phyloP scores from a whole-genome alignment of 2,888 invertebrate genomes.

The Chironomus tentans region DNA sequence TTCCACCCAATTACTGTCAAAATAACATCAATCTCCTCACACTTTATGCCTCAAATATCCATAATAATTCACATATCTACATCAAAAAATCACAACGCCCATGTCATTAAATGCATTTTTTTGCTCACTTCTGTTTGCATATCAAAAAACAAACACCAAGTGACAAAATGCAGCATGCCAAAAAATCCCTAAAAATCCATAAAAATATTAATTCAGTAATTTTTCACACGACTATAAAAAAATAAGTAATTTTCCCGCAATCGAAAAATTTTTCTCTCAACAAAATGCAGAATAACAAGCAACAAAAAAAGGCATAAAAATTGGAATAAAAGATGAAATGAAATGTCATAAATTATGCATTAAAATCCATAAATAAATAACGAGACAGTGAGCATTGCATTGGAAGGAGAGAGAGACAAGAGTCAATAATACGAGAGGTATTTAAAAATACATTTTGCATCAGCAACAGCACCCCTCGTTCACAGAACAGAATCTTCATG shows the following conservation, averaged over 20 bases:
- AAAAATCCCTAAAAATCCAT: background rate
- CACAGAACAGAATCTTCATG: too few species aligned
- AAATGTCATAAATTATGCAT: slow-evolving; percentile 9
- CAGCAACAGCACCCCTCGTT: background rate
- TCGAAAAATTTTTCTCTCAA: background rate
- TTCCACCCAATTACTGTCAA: too few species aligned
- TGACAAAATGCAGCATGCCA: background rate
- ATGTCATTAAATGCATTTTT: too few species aligned
- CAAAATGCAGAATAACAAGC: too few species aligned
- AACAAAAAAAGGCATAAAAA: too few species aligned
- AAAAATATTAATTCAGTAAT: background rate
- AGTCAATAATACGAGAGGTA: background rate
- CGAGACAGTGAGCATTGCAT: background rate
- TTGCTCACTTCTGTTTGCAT: too few species aligned
- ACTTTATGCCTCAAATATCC: too few species aligned
- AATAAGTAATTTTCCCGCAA: background rate
- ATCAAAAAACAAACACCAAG: too few species aligned
- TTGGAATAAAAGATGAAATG: background rate
- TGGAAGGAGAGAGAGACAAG: background rate
- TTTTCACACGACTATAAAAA: background rate
- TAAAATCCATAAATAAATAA: slow-evolving; percentile 20
- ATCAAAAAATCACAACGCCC: too few species aligned
- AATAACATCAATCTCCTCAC: too few species aligned
- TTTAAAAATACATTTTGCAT: slow-evolving; percentile 13
- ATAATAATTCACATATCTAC: too few species aligned